Evolutionary conservation across 2,113 vertebrate genomes (phyloP).

Genomic region (Sialia sialis): DNA sequence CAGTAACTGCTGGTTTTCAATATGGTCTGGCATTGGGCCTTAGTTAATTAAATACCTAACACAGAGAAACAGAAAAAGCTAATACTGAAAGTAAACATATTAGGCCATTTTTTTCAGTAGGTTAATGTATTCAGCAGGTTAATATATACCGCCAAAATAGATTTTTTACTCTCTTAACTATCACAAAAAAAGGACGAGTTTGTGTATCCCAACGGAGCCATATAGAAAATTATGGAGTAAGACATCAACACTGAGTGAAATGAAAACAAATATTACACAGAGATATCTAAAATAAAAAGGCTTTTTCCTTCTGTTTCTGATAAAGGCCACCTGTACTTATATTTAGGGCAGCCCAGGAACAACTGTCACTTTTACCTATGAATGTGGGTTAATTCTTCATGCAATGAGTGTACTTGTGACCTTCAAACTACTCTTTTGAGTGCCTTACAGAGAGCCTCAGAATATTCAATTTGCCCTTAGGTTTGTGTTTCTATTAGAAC

Average conservation of each 20-base stretch:
- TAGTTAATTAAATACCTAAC: neutral
- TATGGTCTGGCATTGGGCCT: neutral
- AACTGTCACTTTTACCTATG: neutral
- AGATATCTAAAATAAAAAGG: neutral
- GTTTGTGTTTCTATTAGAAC: neutral
- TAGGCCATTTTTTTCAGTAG: neutral
- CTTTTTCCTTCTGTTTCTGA: neutral
- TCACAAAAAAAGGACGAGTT: neutral
- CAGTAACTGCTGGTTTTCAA: neutral
- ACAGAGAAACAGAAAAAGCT: neutral
- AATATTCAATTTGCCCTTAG: neutral
- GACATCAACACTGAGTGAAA: neutral
- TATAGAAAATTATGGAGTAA: neutral
- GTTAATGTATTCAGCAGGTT: neutral
- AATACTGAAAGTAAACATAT: neutral
- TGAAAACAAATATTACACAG: neutral
- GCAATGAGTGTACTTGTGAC: neutral
- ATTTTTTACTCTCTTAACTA: neutral
- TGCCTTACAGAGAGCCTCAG: neutral
- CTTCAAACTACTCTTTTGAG: neutral
- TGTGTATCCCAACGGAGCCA: neutral
- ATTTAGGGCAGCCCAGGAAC: neutral
- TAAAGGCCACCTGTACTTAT: neutral
- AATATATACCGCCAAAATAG: neutral
- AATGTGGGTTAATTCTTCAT: constrained; percentile 2